These are phyloP conservation scores for Bradypodion ventrale DNA, from an alignment of 2,797 vertebrate species.

Conservation along the genomic window DNA sequence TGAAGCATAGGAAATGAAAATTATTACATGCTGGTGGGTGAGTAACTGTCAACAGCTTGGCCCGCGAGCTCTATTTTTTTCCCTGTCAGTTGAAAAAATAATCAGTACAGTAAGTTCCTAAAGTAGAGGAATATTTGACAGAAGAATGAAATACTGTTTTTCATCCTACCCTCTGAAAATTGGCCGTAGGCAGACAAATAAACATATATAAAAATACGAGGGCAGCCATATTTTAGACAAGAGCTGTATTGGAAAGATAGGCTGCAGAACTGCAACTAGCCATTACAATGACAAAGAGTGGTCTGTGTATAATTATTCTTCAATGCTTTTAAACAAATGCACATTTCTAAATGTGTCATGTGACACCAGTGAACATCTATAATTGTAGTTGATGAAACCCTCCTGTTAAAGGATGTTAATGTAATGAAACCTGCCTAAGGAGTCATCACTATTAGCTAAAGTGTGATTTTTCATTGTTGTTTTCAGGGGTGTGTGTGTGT, in stretches of 20 bases:
- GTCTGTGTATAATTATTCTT: slow-evolving; percentile 36
- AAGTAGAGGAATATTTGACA: slow-evolving; percentile 21
- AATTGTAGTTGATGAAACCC: background rate
- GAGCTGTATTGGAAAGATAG: slow-evolving; percentile 19
- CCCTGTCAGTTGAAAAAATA: background rate
- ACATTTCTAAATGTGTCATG: slow-evolving; percentile 38
- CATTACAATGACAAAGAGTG: slow-evolving; percentile 21
- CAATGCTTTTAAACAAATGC: slow-evolving; percentile 28
- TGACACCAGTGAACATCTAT: slow-evolving; percentile 1
- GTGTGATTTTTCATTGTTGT: background rate
- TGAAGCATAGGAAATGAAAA: slow-evolving; percentile 14
- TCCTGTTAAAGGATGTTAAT: slow-evolving; percentile 32
- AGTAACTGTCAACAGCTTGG: background rate
- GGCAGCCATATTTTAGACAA: slow-evolving; percentile 20
- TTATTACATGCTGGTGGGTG: background rate
- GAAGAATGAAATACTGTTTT: slow-evolving; percentile 18
- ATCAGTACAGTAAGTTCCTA: background rate
- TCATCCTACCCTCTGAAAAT: slow-evolving; percentile 9
- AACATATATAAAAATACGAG: background rate
- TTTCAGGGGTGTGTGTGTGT: too few relatives aligned
- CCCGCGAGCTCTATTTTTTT: slow-evolving; percentile 18
- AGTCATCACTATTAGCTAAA: slow-evolving; percentile 25
- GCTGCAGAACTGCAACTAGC: background rate
- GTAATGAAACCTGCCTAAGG: slow-evolving; percentile 21
- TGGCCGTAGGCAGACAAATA: slow-evolving; percentile 3